Evolutionary conservation across 2,113 vertebrate genomes (phyloP).

Genomic region (Canis aureus): DNA sequence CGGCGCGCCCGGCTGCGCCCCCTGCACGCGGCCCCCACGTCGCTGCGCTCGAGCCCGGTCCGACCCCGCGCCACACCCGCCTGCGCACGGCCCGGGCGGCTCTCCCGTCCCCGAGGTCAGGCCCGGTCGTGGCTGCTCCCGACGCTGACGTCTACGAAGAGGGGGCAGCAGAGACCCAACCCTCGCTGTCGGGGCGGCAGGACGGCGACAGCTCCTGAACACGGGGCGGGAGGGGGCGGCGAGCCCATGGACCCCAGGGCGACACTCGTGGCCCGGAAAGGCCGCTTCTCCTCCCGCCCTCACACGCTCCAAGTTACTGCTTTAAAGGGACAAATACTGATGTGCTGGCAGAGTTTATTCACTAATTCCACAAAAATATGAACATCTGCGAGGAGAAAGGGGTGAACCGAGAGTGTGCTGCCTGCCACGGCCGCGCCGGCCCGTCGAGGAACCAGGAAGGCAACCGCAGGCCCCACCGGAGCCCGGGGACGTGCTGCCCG

Average conservation of each 20-base stretch:
- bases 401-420: background rate
- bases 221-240: too few species aligned
- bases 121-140: too few species aligned
- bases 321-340: background rate
- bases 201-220: background rate
- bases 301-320: too few species aligned
- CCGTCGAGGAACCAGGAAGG: background rate
- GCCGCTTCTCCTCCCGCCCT: background rate
- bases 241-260: background rate
- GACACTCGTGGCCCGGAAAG: background rate
- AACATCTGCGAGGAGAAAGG: background rate
- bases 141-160: background rate
- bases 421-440: conserved; percentile 14
- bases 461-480: background rate
- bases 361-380: conserved; percentile 20
- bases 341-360: background rate
- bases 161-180: conserved; percentile 37
- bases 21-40: too few species aligned
- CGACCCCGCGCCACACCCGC: too few species aligned
- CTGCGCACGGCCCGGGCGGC: too few species aligned
- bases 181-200: background rate
- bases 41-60: too few species aligned
- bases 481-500: background rate
- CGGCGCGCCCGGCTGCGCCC: too few species aligned
- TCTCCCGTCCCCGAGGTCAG: too few species aligned